phyloP scores from a whole-genome alignment of 2,797 vertebrate species.

The Premnoplex brunnescens region DNA sequence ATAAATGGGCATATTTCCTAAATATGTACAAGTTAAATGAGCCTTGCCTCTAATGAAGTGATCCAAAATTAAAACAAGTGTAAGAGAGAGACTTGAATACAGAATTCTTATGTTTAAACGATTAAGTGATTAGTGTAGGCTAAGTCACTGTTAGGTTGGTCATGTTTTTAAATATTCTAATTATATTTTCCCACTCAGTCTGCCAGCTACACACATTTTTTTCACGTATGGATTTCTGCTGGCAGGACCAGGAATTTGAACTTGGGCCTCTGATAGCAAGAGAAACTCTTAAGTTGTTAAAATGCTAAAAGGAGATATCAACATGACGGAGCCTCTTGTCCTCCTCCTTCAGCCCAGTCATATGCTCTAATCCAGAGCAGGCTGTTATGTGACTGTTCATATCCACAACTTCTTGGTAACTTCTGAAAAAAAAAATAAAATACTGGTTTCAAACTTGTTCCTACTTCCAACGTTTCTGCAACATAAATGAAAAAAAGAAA shows the following conservation, averaged over 20 bases:
- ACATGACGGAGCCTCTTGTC: background rate
- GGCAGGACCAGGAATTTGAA: background rate
- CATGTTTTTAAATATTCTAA: background rate
- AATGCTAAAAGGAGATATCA: background rate
- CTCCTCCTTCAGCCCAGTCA: background rate
- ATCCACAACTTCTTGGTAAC: background rate
- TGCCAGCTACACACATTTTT: background rate
- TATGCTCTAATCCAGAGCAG: background rate
- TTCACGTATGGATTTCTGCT: background rate
- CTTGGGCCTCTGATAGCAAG: background rate
- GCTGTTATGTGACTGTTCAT: background rate
- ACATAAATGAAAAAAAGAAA: background rate
- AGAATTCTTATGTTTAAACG: conserved; percentile 16
- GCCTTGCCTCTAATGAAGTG: conserved; percentile 24
- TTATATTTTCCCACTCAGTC: background rate
- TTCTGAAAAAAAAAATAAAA: background rate
- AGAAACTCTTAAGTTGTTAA: background rate
- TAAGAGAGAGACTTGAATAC: conserved; percentile 21
- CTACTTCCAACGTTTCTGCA: background rate
- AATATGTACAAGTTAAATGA: conserved; percentile 42
- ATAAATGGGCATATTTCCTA: conserved; percentile 46
- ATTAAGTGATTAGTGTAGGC: conserved; percentile 4
- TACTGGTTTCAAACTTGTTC: background rate
- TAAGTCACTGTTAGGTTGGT: background rate
- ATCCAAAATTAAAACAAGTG: conserved; percentile 44